Base-by-base conservation (phyloP, 1,140 invertebrate genomes). In the Caerostris extrusa region DNA sequence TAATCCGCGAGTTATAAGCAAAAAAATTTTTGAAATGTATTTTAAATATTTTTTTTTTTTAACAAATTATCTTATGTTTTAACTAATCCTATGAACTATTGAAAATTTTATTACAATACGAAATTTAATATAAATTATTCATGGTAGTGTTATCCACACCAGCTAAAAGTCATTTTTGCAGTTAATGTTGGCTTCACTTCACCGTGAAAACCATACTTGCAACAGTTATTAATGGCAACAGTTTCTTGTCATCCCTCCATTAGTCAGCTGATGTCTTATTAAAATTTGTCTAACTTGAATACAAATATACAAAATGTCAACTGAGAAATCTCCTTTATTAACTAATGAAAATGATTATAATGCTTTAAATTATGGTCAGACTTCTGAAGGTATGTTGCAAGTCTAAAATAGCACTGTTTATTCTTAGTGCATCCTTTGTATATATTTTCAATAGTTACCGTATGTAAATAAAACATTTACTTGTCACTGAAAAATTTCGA, bases 211-310 rank as follows among this genome's bases (percentile, higher is more conserved):
- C 34, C 34, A 14, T 56, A 82, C 12, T 19, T 82, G 53, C 10
- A 53, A 5, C 7, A 3, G n/a, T 5, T 50, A 34, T 14, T 57
- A n/a, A 10, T 91, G 90, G 90, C 90, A 91, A 82, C 69, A 77
- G 53, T 50, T 8, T 19, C 5, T 50, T 71, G 61, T 91, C 90
- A 81, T 81, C 71, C 56, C 90, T 77, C 56, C 90, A 67, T 82
- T 85, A 92, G 90, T 92, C 90, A 92, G 90, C 90, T 92, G 90
- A 85, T 85, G 77, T 34, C 34, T 60, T 90, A 10, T 90, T 82
- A 7, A 82, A 64, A 60, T 60, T 64, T 17, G 50, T 61, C 60
- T 81, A 61, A 82, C n/a, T 82, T 81, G 81, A 81, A 60, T 91
- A 19, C 19, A 55, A 60, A 17, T 60, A 53, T 69, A 64, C 56